phyloP scores from a whole-genome alignment of 2,113 vertebrate genomes.

The Triplophysa dalaica region DNA sequence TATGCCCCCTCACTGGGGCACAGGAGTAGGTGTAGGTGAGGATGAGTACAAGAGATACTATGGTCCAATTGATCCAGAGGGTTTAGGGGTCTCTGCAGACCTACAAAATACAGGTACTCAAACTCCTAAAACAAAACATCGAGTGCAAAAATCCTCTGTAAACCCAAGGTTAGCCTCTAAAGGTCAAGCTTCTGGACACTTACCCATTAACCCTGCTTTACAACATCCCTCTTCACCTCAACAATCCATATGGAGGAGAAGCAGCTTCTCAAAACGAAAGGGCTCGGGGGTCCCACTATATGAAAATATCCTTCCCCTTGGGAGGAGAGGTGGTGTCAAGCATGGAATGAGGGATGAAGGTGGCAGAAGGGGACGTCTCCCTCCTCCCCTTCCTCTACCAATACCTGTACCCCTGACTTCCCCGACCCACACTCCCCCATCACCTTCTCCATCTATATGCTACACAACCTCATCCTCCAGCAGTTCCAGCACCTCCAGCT shows the following conservation, averaged over 20 bases:
- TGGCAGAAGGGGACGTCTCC: slow-evolving; percentile 68
- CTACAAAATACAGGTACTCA: slow-evolving; percentile 65
- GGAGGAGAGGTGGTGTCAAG: slow-evolving; percentile 76
- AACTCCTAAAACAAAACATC: slow-evolving; percentile 69
- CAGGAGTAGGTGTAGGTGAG: slow-evolving; percentile 59
- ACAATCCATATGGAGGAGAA: slow-evolving; percentile 73
- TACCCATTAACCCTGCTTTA: slow-evolving; percentile 68
- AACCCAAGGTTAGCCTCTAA: slow-evolving; percentile 68
- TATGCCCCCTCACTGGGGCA: slow-evolving; percentile 70
- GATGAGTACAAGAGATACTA: slow-evolving; percentile 91
- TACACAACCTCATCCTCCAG: slow-evolving; percentile 74
- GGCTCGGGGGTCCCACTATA: slow-evolving; percentile 71
- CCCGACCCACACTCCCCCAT: slow-evolving; percentile 73
- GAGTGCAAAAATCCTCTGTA: slow-evolving; percentile 66
- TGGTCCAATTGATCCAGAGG: slow-evolving; percentile 89
- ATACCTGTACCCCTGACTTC: slow-evolving; percentile 72
- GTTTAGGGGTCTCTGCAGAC: slow-evolving; percentile 72
- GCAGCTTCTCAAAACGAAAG: slow-evolving; percentile 72
- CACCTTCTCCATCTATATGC: slow-evolving; percentile 71
- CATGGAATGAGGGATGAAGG: slow-evolving; percentile 67
- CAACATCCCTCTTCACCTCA: slow-evolving; percentile 66
- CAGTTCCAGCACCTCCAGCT: slow-evolving; percentile 69
- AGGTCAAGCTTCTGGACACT: slow-evolving; percentile 60
- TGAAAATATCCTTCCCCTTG: slow-evolving; percentile 76
- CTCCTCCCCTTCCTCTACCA: slow-evolving; percentile 71